Percentiles rank a stretch among this genome's conserved stretches.
Evolutionary conservation across 2,113 vertebrate species (phyloP).

Genomic region (Macaca fascicularis): DNA sequence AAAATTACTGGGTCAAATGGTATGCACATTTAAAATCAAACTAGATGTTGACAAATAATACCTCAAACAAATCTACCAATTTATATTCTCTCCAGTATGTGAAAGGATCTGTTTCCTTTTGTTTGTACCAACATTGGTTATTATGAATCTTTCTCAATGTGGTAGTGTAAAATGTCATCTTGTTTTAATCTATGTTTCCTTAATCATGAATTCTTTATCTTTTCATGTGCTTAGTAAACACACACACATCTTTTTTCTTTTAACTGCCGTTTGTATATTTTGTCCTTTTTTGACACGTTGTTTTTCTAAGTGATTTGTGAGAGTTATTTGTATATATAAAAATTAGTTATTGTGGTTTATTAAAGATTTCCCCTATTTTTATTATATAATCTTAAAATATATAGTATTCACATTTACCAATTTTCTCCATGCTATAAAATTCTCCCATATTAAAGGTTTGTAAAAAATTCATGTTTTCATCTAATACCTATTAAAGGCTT

Average conservation of each 20-base stretch:
- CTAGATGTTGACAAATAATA: not conserved
- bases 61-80: not conserved
- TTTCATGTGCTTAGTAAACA: not conserved
- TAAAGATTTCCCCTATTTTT: constrained; percentile 4
- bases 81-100: not conserved
- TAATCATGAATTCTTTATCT: constrained; percentile 20
- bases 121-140: not conserved
- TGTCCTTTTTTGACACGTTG: not conserved
- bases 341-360: not conserved
- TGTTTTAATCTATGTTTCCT: not conserved
- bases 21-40: constrained; percentile 4
- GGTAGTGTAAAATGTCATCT: not conserved
- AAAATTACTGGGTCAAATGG: not conserved
- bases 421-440: not conserved
- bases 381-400: not conserved
- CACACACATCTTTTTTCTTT: not conserved
- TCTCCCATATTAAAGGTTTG: not conserved
- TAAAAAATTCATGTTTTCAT: not conserved
- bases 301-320: constrained; percentile 8
- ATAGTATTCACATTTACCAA: not conserved
- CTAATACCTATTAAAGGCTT: too few species aligned
- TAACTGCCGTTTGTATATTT: not conserved
- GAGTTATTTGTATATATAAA: not conserved
- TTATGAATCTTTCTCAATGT: not conserved
- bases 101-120: not conserved